phyloP scores from a whole-genome alignment of 2,113 vertebrate species.

The Leucoraja erinaceus region DNA sequence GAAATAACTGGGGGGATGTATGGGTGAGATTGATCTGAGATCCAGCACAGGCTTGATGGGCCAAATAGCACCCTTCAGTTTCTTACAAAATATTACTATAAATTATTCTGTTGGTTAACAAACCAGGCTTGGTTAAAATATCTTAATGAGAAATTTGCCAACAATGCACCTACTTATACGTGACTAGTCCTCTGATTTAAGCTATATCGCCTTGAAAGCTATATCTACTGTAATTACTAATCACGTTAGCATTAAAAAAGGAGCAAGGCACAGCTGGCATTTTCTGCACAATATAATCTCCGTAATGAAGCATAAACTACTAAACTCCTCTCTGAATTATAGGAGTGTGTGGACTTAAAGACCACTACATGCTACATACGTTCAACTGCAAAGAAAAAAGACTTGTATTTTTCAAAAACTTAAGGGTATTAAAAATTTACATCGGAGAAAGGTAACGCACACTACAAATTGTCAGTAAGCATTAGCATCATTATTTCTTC shows the following conservation, averaged over 20 bases:
- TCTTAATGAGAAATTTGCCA: too few species aligned
- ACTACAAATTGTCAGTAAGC: conserved; percentile 31
- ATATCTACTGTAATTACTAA: background rate
- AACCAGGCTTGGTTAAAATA: too few species aligned
- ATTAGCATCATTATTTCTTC: conserved; percentile 10
- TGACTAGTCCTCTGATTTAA: too few species aligned
- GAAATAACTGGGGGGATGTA: too few species aligned
- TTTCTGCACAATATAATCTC: background rate
- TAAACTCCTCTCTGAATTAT: conserved; percentile 19
- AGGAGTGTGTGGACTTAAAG: background rate
- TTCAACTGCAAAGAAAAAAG: conserved; percentile 10
- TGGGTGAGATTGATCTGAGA: too few species aligned
- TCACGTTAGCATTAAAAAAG: conserved; percentile 4
- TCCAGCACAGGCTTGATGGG: too few species aligned
- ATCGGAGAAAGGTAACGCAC: conserved; percentile 23
- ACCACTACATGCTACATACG: background rate
- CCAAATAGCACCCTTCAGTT: too few species aligned
- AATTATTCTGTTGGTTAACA: too few species aligned
- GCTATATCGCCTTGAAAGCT: too few species aligned
- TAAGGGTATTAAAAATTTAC: conserved; percentile 37
- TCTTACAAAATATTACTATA: too few species aligned
- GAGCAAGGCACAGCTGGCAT: background rate
- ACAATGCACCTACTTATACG: too few species aligned
- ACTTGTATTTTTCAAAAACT: conserved; percentile 29
- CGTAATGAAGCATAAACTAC: background rate